Evolutionary conservation across 2,888 invertebrate species (phyloP), one percentile per base, ranked within the genome.

Genomic region (Clistopyga incitator): DNA sequence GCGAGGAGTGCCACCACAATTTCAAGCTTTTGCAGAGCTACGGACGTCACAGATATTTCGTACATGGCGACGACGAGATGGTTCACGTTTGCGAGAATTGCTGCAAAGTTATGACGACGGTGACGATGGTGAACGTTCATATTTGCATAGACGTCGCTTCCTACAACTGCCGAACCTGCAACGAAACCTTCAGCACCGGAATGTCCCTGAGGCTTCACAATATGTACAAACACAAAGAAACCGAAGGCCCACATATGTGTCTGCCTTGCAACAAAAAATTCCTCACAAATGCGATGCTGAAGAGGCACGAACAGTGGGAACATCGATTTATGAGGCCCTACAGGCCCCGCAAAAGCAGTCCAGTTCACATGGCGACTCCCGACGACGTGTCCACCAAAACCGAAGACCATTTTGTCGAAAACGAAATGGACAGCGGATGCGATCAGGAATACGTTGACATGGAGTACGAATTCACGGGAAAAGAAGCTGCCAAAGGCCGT

Each of bases 51-150:
- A 80, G 77, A 67, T 89, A 88, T 34, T 85, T 85, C 15, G 71
- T 72, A 23, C 89, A 89, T 45, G 79, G 84, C 10, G 89, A 89
- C 50, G 87, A 88, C 29, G 85, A 88, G 23, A 84, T 85, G 80
- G 84, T 89, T 11, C 89, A 89, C 70, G 83, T 89, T 59, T 89
- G 89, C 34, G 88, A 88, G 6, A 89, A 89, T 75, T 89, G 89
- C 52, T 84, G 79, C 18, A 88, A 88, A 84, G 80, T 88, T 23
- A 61, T 89, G 59, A 87, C 88, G 6, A 85, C 86, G 1, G 85
- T 88, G 2, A 81, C 86, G 10, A 87, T 86, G 88, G 88, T 89
- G 0, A 89, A 89, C 34, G 85, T 84, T 77, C 89, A 89, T 77
- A 79, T 84, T 6, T 89, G 89, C 29, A 75, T 77, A 0, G 87